A percentile compares a stretch with the other conserved stretches of the same genome.
phyloP scores from a whole-genome alignment of 2,888 invertebrate species.

The Eristalinus aeneus region DNA sequence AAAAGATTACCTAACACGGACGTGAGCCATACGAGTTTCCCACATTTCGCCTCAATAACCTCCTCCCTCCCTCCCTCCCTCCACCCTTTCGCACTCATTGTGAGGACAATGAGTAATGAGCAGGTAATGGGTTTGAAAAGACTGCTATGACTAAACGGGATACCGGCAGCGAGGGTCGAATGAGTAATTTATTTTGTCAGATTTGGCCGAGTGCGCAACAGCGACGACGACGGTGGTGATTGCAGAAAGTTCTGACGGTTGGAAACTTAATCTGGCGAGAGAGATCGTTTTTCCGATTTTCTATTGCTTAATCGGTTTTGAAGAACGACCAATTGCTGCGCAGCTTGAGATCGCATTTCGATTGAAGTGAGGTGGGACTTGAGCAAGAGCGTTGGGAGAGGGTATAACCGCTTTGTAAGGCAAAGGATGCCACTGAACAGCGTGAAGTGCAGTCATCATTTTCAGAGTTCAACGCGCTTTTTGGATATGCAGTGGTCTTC shows the following conservation, averaged over 20 bases:
- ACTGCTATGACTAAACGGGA: conserved; percentile 59
- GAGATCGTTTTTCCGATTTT: not conserved
- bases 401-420: not conserved
- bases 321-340: not conserved
- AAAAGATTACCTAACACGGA: conserved; percentile 66
- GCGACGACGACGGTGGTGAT: not conserved
- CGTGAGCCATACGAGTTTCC: conserved; percentile 58
- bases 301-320: not conserved
- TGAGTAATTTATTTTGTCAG: conserved; percentile 53
- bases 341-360: not conserved
- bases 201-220: not conserved
- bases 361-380: not conserved
- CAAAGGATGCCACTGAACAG: too few relatives aligned
- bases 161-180: conserved; percentile 54
- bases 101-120: conserved; percentile 66
- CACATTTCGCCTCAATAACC: conserved; percentile 38
- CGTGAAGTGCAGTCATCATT: too few relatives aligned
- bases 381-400: not conserved
- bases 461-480: too few relatives aligned
- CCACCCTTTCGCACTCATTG: not conserved
- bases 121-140: conserved; percentile 56
- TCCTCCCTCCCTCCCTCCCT: not conserved
- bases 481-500: too few relatives aligned
- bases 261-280: not conserved
- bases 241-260: not conserved